Percentiles rank a stretch among this genome's conserved stretches.
Conservation (phyloP, 2,797 vertebrate species). For the Rachycentron canadum region DNA sequence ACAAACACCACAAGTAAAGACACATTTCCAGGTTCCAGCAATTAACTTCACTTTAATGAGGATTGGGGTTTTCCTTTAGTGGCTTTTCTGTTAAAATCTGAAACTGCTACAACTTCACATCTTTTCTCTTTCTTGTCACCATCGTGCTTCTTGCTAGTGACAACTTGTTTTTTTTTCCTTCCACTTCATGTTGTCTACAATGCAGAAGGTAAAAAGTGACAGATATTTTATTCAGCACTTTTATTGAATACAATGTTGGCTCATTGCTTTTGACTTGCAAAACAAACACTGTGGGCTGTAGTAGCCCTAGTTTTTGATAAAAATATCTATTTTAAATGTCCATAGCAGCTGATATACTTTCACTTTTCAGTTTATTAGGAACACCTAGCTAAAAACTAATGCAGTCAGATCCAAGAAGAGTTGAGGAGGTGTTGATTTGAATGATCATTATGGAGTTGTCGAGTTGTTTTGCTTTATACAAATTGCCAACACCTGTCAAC, state of each 20-base stretch:
- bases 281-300: neutral
- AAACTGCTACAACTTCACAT: constrained; percentile 45
- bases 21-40: constrained; percentile 31
- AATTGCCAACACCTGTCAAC: too few species aligned
- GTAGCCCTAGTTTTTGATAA: neutral
- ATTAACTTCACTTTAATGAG: constrained; percentile 41
- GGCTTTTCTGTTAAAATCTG: constrained; percentile 36
- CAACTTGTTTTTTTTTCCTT: constrained; percentile 46
- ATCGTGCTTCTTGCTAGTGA: constrained; percentile 9
- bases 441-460: neutral
- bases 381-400: neutral
- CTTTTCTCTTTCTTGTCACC: constrained; percentile 24
- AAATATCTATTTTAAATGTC: neutral
- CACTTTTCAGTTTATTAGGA: constrained; percentile 1
- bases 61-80: constrained; percentile 26
- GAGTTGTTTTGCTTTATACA: too few species aligned
- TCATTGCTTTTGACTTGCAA: constrained; percentile 8
- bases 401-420: neutral
- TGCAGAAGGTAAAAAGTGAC: neutral
- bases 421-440: neutral
- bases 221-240: constrained; percentile 12
- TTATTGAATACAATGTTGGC: neutral
- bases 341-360: neutral
- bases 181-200: constrained; percentile 6
- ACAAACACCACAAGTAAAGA: constrained; percentile 25